Base-by-base conservation (phyloP, 2,797 vertebrate genomes). In the Lepus oiostolus region DNA sequence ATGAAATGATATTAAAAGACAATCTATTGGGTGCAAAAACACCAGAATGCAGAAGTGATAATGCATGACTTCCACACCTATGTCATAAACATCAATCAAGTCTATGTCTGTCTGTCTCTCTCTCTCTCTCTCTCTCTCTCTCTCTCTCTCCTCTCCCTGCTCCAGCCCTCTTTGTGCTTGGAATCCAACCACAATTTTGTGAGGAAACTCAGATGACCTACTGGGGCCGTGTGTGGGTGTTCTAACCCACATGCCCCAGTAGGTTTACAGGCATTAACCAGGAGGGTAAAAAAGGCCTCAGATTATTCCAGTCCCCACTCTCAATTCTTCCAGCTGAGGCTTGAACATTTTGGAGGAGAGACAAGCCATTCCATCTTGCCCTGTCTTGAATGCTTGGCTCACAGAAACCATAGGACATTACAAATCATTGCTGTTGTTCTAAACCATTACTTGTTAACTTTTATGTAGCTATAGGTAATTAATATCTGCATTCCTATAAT, bases 381-480 rank as follows among this genome's bases (percentile, higher is more conserved):
- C 3, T 17, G 11, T 52, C 63, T 58, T 89, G 70, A 94, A 91
- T 90, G 52, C 42, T 42, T 82, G 88, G 67, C 52, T 89, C 50
- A 93, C 30, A 88, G 9, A 75, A 80, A 58, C 75, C 47, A 54
- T 35, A 4, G 58, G 26, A 96, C 32, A 82, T 52, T 91, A 58
- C 71, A 75, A 95, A 50, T 85, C 4, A 74, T 76, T 50, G 63
- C 47, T 38, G 14, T 72, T 60, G 2, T 83, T 93, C 93, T 92
- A 76, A 92, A 6, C 12, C 60, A 92, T 54, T 83, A 19, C 0
- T 63, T 58, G 83, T 67, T 71, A 88, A 80, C 62, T 87, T 90
- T 82, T 71, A 83, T 4, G 65, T 7, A 84, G 4, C n/a, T 81
- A 54, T 52, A 77, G 7, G 68, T 62, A 60, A 74, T 24, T n/a